A percentile compares a stretch with the other conserved stretches of the same genome.
These are phyloP conservation scores for Anniella stebbinsi DNA, from an alignment of 2,797 vertebrate genomes.

Conservation along the genomic window DNA sequence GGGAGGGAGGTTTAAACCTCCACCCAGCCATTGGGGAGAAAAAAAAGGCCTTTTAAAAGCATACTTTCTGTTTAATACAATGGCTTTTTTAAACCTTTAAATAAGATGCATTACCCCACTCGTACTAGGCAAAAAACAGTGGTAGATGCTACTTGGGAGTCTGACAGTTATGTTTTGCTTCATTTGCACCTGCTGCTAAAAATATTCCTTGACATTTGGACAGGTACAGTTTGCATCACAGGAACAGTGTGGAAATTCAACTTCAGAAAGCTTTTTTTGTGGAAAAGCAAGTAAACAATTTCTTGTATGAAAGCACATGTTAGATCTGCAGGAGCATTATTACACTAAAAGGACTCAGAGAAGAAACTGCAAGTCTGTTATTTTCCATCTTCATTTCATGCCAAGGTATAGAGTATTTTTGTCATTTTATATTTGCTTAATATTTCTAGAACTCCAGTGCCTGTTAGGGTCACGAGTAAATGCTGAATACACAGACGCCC, in stretches of 20 bases:
- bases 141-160: background rate
- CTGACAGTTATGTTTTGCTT: background rate
- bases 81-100: background rate
- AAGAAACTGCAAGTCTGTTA: background rate
- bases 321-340: background rate
- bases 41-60: no score
- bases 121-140: background rate
- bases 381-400: conserved; percentile 15
- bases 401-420: conserved; percentile 29
- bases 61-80: no score
- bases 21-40: no score
- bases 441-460: background rate
- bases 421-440: background rate
- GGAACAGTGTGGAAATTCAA: conserved; percentile 38
- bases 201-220: conserved; percentile 20
- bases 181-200: conserved; percentile 28
- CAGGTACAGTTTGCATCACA: conserved; percentile 45
- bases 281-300: conserved; percentile 16
- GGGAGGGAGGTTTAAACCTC: no score
- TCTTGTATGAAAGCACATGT: background rate
- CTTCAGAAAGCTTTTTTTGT: conserved; percentile 42
- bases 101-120: background rate
- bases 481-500: no score
- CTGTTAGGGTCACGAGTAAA: background rate
- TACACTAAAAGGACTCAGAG: background rate